These are phyloP conservation scores for Paratrypauchen microcephalus DNA, from an alignment of 2,797 vertebrate genomes.

Conservation along the genomic window DNA sequence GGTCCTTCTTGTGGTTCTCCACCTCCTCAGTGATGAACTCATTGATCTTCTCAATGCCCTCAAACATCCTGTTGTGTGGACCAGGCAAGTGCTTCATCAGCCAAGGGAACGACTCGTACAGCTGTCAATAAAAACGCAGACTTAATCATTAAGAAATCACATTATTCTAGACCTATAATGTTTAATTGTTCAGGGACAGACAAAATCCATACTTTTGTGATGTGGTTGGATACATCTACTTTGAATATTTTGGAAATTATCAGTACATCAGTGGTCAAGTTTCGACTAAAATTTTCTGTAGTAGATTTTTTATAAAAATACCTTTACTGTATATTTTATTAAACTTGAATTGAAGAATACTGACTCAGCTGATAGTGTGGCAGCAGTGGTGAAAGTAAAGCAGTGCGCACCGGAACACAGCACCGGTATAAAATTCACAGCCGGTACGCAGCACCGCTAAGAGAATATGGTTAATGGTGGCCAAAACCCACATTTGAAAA, in stretches of 20 bases:
- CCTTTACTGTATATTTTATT: no score
- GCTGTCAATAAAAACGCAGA: conserved; percentile 21
- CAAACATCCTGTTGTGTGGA: conserved; percentile 64
- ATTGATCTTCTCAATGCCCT: conserved; percentile 30
- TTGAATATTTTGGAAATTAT: no score
- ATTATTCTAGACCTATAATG: background rate
- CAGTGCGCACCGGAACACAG: no score
- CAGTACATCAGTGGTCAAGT: no score
- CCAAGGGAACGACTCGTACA: conserved; percentile 62
- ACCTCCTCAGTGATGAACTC: conserved; percentile 65
- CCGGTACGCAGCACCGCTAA: no score
- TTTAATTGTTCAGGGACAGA: background rate
- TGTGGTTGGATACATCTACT: background rate
- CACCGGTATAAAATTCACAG: no score
- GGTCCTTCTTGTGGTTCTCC: conserved; percentile 64
- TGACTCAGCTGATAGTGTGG: background rate
- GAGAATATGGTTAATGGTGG: no score
- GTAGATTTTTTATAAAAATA: no score
- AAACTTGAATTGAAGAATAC: background rate
- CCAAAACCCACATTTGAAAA: no score
- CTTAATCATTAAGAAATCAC: background rate
- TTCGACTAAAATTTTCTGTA: no score
- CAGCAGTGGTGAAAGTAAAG: no score
- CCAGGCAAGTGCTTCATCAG: conserved; percentile 71
- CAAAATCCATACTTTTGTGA: background rate